These are phyloP conservation scores for Timema cristinae DNA, from an alignment of 2,888 invertebrate species.

Conservation along the genomic window DNA sequence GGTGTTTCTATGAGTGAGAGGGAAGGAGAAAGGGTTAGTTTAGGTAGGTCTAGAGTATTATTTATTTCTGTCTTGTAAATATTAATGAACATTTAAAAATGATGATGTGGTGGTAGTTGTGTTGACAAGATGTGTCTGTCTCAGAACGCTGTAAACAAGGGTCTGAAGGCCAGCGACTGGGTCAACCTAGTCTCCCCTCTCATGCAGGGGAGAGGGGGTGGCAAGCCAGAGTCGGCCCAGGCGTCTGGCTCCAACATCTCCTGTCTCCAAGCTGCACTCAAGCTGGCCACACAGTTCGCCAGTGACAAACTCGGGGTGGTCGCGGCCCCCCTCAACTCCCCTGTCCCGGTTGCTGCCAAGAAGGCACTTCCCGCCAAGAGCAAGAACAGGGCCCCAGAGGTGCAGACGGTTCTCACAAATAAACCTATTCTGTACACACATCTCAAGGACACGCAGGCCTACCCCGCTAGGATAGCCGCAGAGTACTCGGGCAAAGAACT, in stretches of 20 bases:
- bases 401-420: not conserved
- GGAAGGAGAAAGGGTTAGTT: no score
- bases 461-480: slow-evolving; percentile 39
- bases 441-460: slow-evolving; percentile 36
- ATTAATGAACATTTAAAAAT: not conserved
- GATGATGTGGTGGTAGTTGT: no score
- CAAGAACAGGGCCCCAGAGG: no score
- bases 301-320: slow-evolving; percentile 56
- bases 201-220: slow-evolving; percentile 94
- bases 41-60: no score
- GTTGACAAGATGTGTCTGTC: slow-evolving; percentile 24
- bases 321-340: not conserved
- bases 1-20: no score
- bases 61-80: no score
- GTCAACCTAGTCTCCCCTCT: slow-evolving; percentile 70
- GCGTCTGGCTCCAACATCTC: slow-evolving; percentile 82
- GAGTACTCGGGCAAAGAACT: slow-evolving; percentile 38
- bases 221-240: slow-evolving; percentile 94
- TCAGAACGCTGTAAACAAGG: slow-evolving; percentile 46
- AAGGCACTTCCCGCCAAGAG: not conserved
- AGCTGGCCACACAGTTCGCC: slow-evolving; percentile 78
- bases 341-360: not conserved
- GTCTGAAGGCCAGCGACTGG: slow-evolving; percentile 95
- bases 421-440: slow-evolving; percentile 13
- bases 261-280: slow-evolving; percentile 67